phyloP scores from a whole-genome alignment of 2,797 vertebrate species.

The Columba guinea region DNA sequence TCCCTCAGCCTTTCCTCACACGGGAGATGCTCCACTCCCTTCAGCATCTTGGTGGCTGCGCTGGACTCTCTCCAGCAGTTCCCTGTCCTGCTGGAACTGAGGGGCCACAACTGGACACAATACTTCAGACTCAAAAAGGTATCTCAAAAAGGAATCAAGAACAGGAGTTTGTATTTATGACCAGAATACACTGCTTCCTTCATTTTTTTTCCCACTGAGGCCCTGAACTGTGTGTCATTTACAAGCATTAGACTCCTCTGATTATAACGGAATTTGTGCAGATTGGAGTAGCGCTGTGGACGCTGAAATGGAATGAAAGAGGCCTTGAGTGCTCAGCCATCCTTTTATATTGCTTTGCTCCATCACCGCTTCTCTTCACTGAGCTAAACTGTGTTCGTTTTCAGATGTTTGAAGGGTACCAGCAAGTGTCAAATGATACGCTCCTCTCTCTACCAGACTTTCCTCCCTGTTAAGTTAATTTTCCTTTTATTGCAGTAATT shows the following conservation, averaged over 20 bases:
- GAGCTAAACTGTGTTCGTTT: neutral
- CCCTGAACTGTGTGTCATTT: neutral
- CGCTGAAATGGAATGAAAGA: neutral
- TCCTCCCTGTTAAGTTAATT: constrained; percentile 23
- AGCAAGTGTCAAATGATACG: neutral
- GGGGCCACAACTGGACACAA: too few relatives aligned
- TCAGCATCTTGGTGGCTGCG: too few relatives aligned
- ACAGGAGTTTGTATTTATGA: neutral
- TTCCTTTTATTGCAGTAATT: constrained; percentile 52
- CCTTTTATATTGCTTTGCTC: neutral
- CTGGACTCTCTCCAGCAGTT: too few relatives aligned
- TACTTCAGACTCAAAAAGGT: neutral
- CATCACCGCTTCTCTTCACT: neutral
- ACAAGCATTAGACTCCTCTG: neutral
- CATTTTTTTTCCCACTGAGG: neutral
- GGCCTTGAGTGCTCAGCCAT: neutral
- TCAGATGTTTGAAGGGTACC: neutral
- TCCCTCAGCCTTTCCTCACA: too few relatives aligned
- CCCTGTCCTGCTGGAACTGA: too few relatives aligned
- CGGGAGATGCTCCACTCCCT: too few relatives aligned
- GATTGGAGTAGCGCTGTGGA: neutral
- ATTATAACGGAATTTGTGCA: neutral
- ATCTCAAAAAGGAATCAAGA: neutral
- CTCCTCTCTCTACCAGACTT: neutral
- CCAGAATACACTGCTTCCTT: neutral